Evolutionary conservation across 2,888 invertebrate genomes (phyloP).

Genomic region (Polyommatus iphigenia): DNA sequence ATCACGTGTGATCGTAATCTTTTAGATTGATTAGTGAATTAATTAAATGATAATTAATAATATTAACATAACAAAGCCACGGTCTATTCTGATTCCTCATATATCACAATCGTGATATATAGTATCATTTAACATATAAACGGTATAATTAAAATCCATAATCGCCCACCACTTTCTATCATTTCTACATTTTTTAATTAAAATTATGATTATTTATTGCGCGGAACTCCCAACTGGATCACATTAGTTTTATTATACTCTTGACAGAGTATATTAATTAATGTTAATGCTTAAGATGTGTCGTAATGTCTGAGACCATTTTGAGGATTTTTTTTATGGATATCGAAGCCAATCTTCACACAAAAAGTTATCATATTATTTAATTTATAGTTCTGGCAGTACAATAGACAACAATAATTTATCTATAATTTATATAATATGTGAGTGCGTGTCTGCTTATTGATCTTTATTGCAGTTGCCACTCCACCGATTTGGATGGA

Average conservation of each 20-base stretch:
- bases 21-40: conserved; percentile 8
- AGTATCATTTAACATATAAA: background rate
- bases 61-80: conserved; percentile 4
- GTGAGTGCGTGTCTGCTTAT: too few relatives aligned
- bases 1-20: background rate
- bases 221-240: background rate
- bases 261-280: conserved; percentile 11
- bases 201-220: conserved; percentile 24
- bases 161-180: conserved; percentile 28
- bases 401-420: too few relatives aligned
- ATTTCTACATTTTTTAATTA: conserved; percentile 25
- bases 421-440: too few relatives aligned
- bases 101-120: background rate
- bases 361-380: too few relatives aligned
- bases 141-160: conserved; percentile 22
- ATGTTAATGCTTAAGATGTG: background rate
- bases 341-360: background rate
- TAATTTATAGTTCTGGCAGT: too few relatives aligned
- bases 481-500: too few relatives aligned
- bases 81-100: background rate
- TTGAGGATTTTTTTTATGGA: background rate
- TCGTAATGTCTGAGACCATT: background rate
- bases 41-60: conserved; percentile 9
- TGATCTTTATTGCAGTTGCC: too few relatives aligned
- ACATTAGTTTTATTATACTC: background rate